Evolutionary conservation across 2,113 vertebrate genomes (phyloP), one percentile per base, ranked within the genome.

Genomic region (Leiothrix lutea): DNA sequence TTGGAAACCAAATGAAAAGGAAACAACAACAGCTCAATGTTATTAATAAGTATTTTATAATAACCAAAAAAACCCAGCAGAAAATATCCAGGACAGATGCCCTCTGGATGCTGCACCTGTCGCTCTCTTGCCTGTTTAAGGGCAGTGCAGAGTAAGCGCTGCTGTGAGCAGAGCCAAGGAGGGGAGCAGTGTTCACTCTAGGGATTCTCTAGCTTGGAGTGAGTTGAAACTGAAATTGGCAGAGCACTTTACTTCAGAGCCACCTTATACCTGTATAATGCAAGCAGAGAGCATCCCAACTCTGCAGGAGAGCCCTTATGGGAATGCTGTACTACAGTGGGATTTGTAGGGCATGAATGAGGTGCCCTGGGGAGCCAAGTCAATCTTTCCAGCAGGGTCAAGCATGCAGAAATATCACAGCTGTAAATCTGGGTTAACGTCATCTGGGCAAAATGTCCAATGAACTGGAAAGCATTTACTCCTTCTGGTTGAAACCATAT

Each of bases 71-170:
- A 86, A 78, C 5, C 18, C 74, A 80, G 86, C 60, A 94, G 90
- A 86, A 96, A 69, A 86, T 86, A 85, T 69, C 15, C 8, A 7
- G 80, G 88, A 72, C 88, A 65, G 66, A 92, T 90, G 82, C 71
- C 81, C 31, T 93, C 51, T 66, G 78, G 79, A 67, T 88, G 67
- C 74, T 94, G 95, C 93, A 97, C 93, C 94, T 96, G 96, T 96
- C 28, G 2, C 74, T 77, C 84, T 62, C 66, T 92, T 92, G 94
- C 58, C 94, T 95, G 87, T 95, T 95, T 96, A 94, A 95, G 94
- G 93, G 79, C 88, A 95, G 58, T 5, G 1, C 50, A 70, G 84
- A 69, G 45, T 79, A 95, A 94, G 74, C 1, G 0, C 48, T 67
- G 44, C 71, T 47, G 53, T 1, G 11, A 65, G 74, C 21, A 31